phyloP scores from a whole-genome alignment of 2,888 invertebrate species.

The Erebia ligea region DNA sequence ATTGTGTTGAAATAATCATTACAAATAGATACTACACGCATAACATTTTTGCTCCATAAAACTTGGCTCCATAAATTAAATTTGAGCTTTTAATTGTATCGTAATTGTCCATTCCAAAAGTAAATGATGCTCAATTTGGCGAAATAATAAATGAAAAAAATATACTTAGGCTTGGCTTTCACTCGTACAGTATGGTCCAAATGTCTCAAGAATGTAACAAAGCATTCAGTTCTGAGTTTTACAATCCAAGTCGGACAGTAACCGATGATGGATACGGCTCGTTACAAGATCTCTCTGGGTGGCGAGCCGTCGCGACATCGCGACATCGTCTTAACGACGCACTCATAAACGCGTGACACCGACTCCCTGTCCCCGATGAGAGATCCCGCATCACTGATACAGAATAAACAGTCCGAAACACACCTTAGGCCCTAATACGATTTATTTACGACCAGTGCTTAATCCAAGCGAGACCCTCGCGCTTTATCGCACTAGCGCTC shows the following conservation, averaged over 20 bases:
- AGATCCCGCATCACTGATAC: constrained; percentile 68
- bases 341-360: constrained; percentile 67
- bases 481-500: constrained; percentile 59
- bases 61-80: too few relatives aligned
- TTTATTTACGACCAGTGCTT: constrained; percentile 76
- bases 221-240: constrained; percentile 23
- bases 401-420: constrained; percentile 63
- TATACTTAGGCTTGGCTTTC: constrained; percentile 1
- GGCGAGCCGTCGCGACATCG: constrained; percentile 49
- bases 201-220: constrained; percentile 13
- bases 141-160: constrained; percentile 11
- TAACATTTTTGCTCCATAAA: too few relatives aligned
- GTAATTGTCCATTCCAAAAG: not conserved
- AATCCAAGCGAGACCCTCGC: constrained; percentile 58
- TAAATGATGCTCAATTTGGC: constrained; percentile 6
- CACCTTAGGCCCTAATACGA: constrained; percentile 72
- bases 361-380: constrained; percentile 68
- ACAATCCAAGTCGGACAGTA: constrained; percentile 58
- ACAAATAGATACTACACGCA: not conserved
- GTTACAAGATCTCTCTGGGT: constrained; percentile 72
- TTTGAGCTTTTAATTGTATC: too few relatives aligned
- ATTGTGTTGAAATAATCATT: not conserved
- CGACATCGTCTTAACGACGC: constrained; percentile 60
- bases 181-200: constrained; percentile 1
- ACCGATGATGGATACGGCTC: constrained; percentile 73